Evolutionary conservation across 2,113 vertebrate genomes (phyloP).

Genomic region (Eidolon helvum): DNA sequence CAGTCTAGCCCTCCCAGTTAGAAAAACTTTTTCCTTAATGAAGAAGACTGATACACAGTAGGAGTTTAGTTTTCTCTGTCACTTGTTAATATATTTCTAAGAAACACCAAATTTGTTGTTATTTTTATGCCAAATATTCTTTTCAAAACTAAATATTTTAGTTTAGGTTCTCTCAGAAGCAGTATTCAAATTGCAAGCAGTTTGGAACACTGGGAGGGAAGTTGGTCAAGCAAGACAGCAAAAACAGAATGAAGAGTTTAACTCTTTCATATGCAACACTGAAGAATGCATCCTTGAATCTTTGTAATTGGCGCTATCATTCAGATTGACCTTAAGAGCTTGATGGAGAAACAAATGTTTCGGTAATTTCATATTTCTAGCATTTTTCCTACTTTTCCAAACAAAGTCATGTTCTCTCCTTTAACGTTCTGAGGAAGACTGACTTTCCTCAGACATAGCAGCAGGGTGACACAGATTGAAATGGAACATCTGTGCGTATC

Average conservation of each 20-base stretch:
- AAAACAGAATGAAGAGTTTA: neutral
- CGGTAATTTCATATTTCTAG: neutral
- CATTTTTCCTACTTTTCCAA: neutral
- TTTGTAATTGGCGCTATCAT: neutral
- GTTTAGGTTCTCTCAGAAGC: neutral
- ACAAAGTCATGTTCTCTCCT: neutral
- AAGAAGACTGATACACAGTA: neutral
- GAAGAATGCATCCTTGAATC: neutral
- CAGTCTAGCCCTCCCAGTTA: neutral
- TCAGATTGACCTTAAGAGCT: neutral
- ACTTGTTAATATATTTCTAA: neutral
- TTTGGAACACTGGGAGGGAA: neutral
- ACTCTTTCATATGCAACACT: neutral
- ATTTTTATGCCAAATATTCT: neutral
- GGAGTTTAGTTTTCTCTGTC: neutral
- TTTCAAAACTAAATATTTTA: neutral
- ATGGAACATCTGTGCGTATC: neutral
- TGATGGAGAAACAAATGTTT: neutral
- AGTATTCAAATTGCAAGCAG: neutral
- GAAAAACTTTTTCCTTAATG: neutral
- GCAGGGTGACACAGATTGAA: neutral
- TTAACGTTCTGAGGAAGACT: neutral
- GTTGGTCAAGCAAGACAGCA: neutral
- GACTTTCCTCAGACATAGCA: neutral
- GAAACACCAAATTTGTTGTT: neutral